These are phyloP conservation scores for Tringa solitaria DNA, from an alignment of 2,113 vertebrate genomes.

Conservation along the genomic window DNA sequence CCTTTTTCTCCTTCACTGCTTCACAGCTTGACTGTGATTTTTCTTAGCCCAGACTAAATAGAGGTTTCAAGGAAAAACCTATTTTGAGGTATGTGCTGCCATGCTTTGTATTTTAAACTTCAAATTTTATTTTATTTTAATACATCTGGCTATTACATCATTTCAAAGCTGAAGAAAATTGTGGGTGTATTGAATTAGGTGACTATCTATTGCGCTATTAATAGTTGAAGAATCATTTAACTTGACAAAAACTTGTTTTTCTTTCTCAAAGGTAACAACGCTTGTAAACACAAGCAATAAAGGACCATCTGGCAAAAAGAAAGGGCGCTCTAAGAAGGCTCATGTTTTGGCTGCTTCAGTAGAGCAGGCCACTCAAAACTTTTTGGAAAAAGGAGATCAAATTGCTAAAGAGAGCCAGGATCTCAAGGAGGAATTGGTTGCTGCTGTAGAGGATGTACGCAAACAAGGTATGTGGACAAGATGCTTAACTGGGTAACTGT, in stretches of 20 bases:
- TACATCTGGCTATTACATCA: neutral
- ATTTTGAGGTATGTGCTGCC: neutral
- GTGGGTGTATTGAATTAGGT: neutral
- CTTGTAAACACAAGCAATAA: slow-evolving; percentile 98
- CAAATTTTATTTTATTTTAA: neutral
- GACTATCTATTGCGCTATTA: neutral
- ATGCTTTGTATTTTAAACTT: neutral
- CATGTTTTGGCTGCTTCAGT: slow-evolving; percentile 97
- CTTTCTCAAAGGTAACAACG: slow-evolving; percentile 86
- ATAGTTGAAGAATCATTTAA: neutral
- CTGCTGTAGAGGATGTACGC: slow-evolving; percentile 94
- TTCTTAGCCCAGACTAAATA: neutral
- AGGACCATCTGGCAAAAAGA: slow-evolving; percentile 97
- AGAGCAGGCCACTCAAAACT: slow-evolving; percentile 97
- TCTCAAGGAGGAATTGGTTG: slow-evolving; percentile 93
- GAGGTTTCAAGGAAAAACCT: neutral
- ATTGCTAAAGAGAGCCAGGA: slow-evolving; percentile 98
- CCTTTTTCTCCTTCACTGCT: neutral
- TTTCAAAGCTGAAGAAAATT: neutral
- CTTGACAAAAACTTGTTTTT: neutral
- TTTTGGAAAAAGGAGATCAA: slow-evolving; percentile 96
- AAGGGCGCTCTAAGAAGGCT: slow-evolving; percentile 98
- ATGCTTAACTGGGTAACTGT: neutral
- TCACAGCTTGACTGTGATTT: neutral
- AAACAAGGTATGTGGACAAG: slow-evolving; percentile 86